Percentiles rank a stretch among this genome's conserved stretches.
Evolutionary conservation across 2,113 vertebrate species (phyloP).

Genomic region (Collichthys lucidus): DNA sequence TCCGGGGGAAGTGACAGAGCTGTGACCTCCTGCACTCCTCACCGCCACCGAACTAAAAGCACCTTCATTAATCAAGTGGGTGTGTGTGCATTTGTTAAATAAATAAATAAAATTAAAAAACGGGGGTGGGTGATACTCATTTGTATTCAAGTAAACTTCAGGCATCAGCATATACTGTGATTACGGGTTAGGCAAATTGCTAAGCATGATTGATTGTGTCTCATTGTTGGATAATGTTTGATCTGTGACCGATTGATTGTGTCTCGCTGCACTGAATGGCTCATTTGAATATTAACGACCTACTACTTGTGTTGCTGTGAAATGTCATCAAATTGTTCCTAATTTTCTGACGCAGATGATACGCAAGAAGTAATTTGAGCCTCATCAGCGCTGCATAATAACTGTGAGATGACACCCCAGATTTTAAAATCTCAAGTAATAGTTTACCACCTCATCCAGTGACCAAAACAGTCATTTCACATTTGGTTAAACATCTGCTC

Average conservation of each 20-base stretch:
- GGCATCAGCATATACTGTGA: slow-evolving; percentile 74
- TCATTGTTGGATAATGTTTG: slow-evolving; percentile 76
- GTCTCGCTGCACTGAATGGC: slow-evolving; percentile 32
- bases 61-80: slow-evolving; percentile 73
- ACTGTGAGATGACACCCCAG: background rate
- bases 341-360: slow-evolving; percentile 30
- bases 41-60: slow-evolving; percentile 27
- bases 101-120: background rate
- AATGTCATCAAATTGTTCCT: slow-evolving; percentile 47
- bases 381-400: background rate
- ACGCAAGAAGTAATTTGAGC: background rate
- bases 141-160: slow-evolving; percentile 77
- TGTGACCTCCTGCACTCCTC: slow-evolving; percentile 40
- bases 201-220: slow-evolving; percentile 77
- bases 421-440: background rate
- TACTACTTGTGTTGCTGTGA: slow-evolving; percentile 38
- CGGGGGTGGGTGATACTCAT: slow-evolving; percentile 47
- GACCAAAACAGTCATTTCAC: background rate
- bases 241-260: slow-evolving; percentile 67
- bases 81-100: background rate
- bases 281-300: slow-evolving; percentile 72
- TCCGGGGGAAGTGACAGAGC: slow-evolving; percentile 41
- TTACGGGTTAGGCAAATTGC: slow-evolving; percentile 69
- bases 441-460: background rate
- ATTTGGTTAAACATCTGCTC: background rate